A percentile compares a stretch with the other conserved stretches of the same genome.
These are phyloP conservation scores for Sciaenops ocellatus DNA, from an alignment of 2,797 vertebrate species.

Conservation along the genomic window DNA sequence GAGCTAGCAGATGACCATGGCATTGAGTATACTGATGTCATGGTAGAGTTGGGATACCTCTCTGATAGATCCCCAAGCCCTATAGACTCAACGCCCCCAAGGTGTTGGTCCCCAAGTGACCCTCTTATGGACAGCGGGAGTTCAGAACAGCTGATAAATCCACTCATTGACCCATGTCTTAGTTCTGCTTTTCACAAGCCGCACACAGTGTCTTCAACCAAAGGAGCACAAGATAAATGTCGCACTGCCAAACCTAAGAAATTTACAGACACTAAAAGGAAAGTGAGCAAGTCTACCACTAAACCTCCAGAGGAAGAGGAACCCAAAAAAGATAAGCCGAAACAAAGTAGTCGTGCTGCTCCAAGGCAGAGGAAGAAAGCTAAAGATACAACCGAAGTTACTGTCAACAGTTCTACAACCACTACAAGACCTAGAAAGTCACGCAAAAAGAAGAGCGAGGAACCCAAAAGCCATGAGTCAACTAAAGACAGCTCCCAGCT, in stretches of 20 bases:
- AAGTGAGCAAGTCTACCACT: slow-evolving; percentile 73
- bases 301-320: slow-evolving; percentile 79
- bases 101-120: slow-evolving; percentile 98
- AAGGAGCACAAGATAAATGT: slow-evolving; percentile 79
- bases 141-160: slow-evolving; percentile 87
- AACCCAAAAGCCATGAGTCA: slow-evolving; percentile 70
- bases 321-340: slow-evolving; percentile 81
- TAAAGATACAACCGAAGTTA: slow-evolving; percentile 63
- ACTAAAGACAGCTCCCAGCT: slow-evolving; percentile 72
- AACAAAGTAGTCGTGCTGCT: slow-evolving; percentile 76
- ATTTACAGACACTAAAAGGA: slow-evolving; percentile 77
- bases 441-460: slow-evolving; percentile 77
- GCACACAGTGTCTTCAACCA: slow-evolving; percentile 71
- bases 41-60: slow-evolving; percentile 97
- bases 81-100: slow-evolving; percentile 92
- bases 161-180: slow-evolving; percentile 85
- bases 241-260: slow-evolving; percentile 87
- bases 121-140: slow-evolving; percentile 87
- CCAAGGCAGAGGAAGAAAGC: slow-evolving; percentile 83
- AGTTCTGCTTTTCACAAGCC: slow-evolving; percentile 69
- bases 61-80: slow-evolving; percentile 95
- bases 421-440: slow-evolving; percentile 71
- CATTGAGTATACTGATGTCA: slow-evolving; percentile 93
- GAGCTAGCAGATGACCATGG: slow-evolving; percentile 92
- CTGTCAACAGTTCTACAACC: slow-evolving; percentile 57